A percentile compares a stretch with the other conserved stretches of the same genome.
Conservation (phyloP, 2,797 vertebrate genomes). For the Anguilla megastoma region DNA sequence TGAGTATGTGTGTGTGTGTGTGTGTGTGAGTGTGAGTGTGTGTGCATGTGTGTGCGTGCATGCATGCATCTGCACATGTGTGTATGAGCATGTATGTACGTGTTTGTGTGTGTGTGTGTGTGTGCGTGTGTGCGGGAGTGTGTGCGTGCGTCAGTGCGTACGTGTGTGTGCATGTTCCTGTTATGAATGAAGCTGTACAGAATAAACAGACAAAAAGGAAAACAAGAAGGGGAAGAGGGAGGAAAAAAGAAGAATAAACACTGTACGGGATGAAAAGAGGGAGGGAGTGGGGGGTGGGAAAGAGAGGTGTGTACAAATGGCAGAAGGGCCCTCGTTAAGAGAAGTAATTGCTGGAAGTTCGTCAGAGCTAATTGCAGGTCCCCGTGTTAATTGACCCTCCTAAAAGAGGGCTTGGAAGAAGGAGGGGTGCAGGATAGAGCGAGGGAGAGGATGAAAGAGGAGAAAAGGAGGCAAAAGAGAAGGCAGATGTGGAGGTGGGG, state of each 20-base stretch:
- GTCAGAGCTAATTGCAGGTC: constrained; percentile 73
- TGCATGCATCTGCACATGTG: constrained; percentile 8
- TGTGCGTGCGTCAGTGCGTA: background rate
- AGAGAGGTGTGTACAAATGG: constrained; percentile 58
- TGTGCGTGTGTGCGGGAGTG: background rate
- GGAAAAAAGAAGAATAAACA: constrained; percentile 33
- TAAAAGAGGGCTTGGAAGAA: constrained; percentile 55
- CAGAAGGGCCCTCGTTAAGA: constrained; percentile 65
- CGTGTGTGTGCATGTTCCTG: background rate
- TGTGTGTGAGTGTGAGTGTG: background rate
- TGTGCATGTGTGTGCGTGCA: background rate
- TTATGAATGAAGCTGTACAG: constrained; percentile 40
- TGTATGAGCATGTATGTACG: background rate
- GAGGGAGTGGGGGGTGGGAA: constrained; percentile 8
- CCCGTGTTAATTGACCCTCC: constrained; percentile 66
- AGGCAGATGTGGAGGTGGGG: constrained; percentile 6
- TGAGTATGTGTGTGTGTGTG: background rate
- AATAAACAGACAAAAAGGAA: constrained; percentile 50
- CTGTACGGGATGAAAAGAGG: constrained; percentile 43
- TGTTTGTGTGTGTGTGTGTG: background rate
- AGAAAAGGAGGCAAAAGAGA: constrained; percentile 36
- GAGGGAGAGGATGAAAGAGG: constrained; percentile 41
- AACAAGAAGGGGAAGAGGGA: constrained; percentile 51
- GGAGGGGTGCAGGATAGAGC: constrained; percentile 2
- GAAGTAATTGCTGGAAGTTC: constrained; percentile 71